Evolutionary conservation across 2,888 invertebrate species (phyloP), one percentile per base, ranked within the genome.

Genomic region (Aproaerema taeniolella): DNA sequence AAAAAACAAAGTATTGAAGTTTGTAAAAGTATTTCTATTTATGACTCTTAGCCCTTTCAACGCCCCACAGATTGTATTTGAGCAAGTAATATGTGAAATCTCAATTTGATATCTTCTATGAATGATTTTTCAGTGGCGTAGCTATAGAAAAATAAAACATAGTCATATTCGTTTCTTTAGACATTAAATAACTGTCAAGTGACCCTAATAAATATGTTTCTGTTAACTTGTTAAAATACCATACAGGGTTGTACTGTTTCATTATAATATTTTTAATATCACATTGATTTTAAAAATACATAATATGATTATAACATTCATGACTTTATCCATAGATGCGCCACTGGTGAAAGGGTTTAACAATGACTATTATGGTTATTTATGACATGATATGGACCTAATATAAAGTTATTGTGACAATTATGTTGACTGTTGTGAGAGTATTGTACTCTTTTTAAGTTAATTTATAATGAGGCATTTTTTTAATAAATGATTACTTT

Each of bases 401-500:
- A 38, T 15, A 28, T 29, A 16, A 31, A 12, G 34, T 34, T 34
- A 34, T 28, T 39, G 32, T 37, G 39, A 39, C 37, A 28, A 35
- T 30, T 43, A 15, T 58, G 65, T 64, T 63, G 65, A 67, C 59
- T 73, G 69, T 73, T 73, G 65, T 67, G 72, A 65, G 63, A 69
- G 61, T 67, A 61, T 68, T 61, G 55, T 69, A 63, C 62, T 67
- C 54, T 57, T 16, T n/a, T 12, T 76, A 75, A 72, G 69, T 73
- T 74, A 71, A 67, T 76, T 83, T 83, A 83, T 78, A 81, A 72
- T 67, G 67, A 81, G 67, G 74, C 76, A 80, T 82, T 82, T 82
- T n/a, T 71, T 63, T 71, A 82, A 80, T 77, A 79, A 78, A 78
- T 53, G 53, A 67, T 66, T 65, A 67, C 55, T 60, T 50, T 56